Evolutionary conservation across 2,797 vertebrate species (phyloP), one percentile per base, ranked within the genome.

Genomic region (Galaxias olidus): DNA sequence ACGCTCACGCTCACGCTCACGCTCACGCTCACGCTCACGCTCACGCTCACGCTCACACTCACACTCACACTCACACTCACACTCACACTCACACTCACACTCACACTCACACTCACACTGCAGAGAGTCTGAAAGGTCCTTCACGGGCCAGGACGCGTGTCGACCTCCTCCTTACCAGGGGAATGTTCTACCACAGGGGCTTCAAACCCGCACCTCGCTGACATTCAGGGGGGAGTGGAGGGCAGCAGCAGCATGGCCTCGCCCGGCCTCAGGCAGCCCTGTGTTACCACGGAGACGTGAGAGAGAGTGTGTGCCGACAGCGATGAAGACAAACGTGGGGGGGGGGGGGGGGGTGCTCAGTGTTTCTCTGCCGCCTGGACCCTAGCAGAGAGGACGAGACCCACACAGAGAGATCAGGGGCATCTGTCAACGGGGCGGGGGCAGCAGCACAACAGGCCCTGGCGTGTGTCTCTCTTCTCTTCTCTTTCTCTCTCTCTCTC

Each of bases 251-350:
- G 46, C 59, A 4, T 40, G 46, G 49, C 41, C 30, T 18, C n/a
- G 11, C 30, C 30, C 30, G 49, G 40, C 56, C 66, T 43, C 50
- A 13, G 62, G 63, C 13, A 51, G 70, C 42, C 6, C 44, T 45
- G 72, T 68, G 77, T 79, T 70, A 74, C 68, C 57, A 63, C 45
- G 55, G 53, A 44, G 71, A 65, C 71, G 81, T 78, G 67, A 73
- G 71, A 72, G 66, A 74, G 69, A 69, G 75, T 3, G 30, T 30
- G 30, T 30, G 30, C 30, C 65, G 64, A 71, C 63, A 56, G 44
- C 75, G 65, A 76, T 75, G 63, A 77, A 69, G 70, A 61, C 57
- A 77, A 66, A 66, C 19, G 69, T 56, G 76, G 54, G 61, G 48
- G 65, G 66, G 63, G 61, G 40, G 47, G 59, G 59, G 43, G 63